Conservation (phyloP, 2,888 invertebrate species). For the Drosophila affinis region DNA sequence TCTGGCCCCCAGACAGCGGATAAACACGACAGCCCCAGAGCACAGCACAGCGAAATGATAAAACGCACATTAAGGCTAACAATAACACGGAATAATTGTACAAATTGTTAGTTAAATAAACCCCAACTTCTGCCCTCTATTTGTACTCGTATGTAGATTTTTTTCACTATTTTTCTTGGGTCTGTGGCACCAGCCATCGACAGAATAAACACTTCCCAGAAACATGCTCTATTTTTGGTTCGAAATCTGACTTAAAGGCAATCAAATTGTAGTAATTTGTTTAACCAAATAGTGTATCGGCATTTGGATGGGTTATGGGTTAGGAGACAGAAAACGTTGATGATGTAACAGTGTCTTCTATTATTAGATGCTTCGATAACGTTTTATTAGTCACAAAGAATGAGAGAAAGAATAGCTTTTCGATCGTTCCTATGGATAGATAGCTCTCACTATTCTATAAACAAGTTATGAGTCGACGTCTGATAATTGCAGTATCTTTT, state of each 20-base stretch:
- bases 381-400: conserved; percentile 49
- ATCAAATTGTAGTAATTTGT: conserved; percentile 22
- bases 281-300: conserved; percentile 46
- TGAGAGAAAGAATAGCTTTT: not conserved
- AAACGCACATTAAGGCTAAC: conserved; percentile 55
- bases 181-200: not conserved
- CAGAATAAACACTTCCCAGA: not conserved
- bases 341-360: conserved; percentile 61
- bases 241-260: not conserved
- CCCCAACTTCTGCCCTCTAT: conserved; percentile 3
- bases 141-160: not conserved
- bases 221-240: not conserved
- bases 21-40: conserved; percentile 21
- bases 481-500: too few species aligned
- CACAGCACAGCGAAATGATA: conserved; percentile 38
- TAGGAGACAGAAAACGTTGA: conserved; percentile 21
- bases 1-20: conserved; percentile 11
- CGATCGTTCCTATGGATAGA: not conserved
- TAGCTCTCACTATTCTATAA: not conserved
- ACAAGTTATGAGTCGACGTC: too few species aligned
- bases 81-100: conserved; percentile 56
- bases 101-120: conserved; percentile 60
- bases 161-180: not conserved
- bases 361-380: conserved; percentile 53
- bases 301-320: conserved; percentile 40